Evolutionary conservation across 2,888 invertebrate species (phyloP), one percentile per base, ranked within the genome.

Genomic region (Rhamphomyia laevipes): DNA sequence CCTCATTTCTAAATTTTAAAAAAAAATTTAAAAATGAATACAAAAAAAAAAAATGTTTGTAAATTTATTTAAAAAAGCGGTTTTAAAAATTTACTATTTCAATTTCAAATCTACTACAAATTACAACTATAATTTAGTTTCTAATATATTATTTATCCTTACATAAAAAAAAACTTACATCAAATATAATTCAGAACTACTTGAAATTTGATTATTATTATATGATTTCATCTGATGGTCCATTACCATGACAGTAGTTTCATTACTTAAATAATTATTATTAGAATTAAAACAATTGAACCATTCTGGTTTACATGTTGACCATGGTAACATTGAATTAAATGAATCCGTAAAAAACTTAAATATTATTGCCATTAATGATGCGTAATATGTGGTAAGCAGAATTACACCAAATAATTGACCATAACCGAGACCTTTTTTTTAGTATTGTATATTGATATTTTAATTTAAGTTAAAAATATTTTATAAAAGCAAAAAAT

Each of bases 261-360:
- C 15, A 42, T 27, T 15, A 23, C 23, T 37, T 35, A 43, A 27
- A 47, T 44, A 47, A 40, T 46, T 49, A 46, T 27, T 35, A 38
- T 44, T 40, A 18, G 38, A 37, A 31, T 44, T 16, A 23, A 45
- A 38, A 43, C 43, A 64, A 55, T 64, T 61, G 27, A 65, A 58
- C 81, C 81, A 81, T 51, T 73, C 71, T 3, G 67, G 59, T 35
- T 72, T 66, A 58, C 82, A 82, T 16, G 65, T 59, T 1, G 78
- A 65, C 83, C 83, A 83, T 10, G 83, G 83, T 47, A 83, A 64
- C n/a, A 73, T 70, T 4, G 71, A 58, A 45, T 72, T 71, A 63
- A 82, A 82, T 18, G 82, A 82, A 51, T 75, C 73, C 50, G 77
- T 62, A 56, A 83, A 70, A 63, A 81, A 83, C 60, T 73, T 77